A percentile compares a stretch with the other conserved stretches of the same genome.
Evolutionary conservation across 2,113 vertebrate species (phyloP).

Genomic region (Camelus dromedarius): DNA sequence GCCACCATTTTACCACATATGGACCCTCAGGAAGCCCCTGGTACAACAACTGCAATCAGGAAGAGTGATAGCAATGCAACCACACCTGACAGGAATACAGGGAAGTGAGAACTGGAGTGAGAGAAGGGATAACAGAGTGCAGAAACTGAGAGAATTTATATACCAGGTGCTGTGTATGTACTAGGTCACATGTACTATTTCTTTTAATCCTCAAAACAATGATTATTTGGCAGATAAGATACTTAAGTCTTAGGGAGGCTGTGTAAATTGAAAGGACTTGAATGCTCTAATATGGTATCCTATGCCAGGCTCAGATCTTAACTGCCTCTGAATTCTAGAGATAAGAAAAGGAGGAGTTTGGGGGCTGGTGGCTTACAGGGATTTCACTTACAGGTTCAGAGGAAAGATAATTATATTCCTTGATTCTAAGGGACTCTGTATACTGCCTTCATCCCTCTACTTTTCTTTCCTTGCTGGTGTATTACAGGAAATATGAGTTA

Average conservation of each 20-base stretch:
- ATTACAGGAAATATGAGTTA: neutral
- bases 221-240: neutral
- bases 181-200: neutral
- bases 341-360: neutral
- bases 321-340: conserved; percentile 3
- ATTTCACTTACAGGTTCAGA: neutral
- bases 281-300: neutral
- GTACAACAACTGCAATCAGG: neutral
- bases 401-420: neutral
- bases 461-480: neutral
- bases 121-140: neutral
- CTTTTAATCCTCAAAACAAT: neutral
- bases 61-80: neutral
- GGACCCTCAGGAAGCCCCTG: neutral
- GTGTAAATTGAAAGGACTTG: neutral
- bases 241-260: neutral
- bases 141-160: neutral
- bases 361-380: neutral
- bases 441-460: neutral
- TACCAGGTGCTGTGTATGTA: neutral
- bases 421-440: neutral
- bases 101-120: neutral
- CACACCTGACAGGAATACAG: neutral
- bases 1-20: neutral
- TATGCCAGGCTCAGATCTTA: neutral